Evolutionary conservation across 2,797 vertebrate genomes (phyloP).

Genomic region (Tolypeutes matacus): DNA sequence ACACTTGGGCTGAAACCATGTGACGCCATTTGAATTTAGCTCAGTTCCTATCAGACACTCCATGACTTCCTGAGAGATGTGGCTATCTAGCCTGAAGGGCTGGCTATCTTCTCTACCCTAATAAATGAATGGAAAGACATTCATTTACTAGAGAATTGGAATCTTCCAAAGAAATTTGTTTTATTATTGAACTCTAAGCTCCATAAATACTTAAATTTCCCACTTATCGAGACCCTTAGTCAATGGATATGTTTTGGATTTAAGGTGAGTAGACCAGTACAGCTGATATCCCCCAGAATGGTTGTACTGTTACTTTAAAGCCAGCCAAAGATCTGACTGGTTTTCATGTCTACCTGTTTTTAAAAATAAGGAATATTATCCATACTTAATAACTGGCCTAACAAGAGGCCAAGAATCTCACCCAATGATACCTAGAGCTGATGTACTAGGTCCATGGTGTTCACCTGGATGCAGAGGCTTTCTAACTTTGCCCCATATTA

Average conservation of each 20-base stretch:
- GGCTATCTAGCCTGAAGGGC: neutral
- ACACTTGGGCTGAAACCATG: neutral
- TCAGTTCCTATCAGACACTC: neutral
- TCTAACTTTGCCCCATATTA: neutral
- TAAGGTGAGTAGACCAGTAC: neutral
- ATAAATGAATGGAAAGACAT: neutral
- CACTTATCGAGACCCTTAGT: neutral
- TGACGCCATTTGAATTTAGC: neutral
- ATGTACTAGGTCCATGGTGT: rapidly evolving
- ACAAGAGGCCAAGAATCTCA: neutral
- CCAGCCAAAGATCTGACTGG: neutral
- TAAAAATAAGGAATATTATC: neutral
- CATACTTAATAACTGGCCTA: neutral
- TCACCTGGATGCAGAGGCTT: neutral
- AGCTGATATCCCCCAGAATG: neutral
- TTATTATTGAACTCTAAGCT: neutral
- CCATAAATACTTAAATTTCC: neutral
- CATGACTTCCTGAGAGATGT: neutral
- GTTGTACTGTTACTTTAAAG: neutral
- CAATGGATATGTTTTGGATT: neutral
- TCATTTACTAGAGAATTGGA: neutral
- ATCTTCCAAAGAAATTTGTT: neutral
- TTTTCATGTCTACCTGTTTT: neutral
- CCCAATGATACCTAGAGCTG: neutral
- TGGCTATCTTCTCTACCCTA: neutral